phyloP scores from a whole-genome alignment of 2,888 invertebrate species.

The Aleiodes leptofemur region DNA sequence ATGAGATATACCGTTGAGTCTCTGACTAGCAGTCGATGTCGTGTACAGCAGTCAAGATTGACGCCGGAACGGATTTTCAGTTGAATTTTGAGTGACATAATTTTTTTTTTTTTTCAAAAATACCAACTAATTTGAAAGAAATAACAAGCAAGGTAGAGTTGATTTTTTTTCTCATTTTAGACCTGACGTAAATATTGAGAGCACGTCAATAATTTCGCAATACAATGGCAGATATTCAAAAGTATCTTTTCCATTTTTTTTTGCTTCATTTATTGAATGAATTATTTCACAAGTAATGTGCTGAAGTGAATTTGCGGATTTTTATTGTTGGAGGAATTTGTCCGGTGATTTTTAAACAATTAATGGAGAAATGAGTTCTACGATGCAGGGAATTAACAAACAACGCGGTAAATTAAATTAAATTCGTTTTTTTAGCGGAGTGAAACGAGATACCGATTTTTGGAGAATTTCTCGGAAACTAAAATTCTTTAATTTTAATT shows the following conservation, averaged over 20 bases:
- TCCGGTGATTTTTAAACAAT: too few species aligned
- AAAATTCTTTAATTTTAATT: too few species aligned
- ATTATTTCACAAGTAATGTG: too few species aligned
- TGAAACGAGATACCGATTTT: too few species aligned
- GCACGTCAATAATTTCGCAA: background rate
- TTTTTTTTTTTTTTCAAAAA: background rate
- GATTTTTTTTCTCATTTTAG: constrained; percentile 17
- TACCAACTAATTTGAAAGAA: background rate
- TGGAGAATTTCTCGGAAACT: too few species aligned
- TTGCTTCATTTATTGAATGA: too few species aligned
- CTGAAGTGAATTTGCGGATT: too few species aligned
- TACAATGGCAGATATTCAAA: background rate
- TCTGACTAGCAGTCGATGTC: constrained; percentile 64
- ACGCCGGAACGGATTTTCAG: background rate
- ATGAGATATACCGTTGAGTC: constrained; percentile 15
- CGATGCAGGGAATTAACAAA: too few species aligned
- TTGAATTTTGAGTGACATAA: background rate
- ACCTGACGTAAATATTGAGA: background rate
- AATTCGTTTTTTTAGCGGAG: too few species aligned
- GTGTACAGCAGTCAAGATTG: constrained; percentile 64
- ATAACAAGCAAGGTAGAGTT: background rate
- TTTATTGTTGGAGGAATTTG: too few species aligned
- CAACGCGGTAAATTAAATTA: too few species aligned
- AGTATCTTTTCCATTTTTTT: background rate
- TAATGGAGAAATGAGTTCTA: too few species aligned